Evolutionary conservation across 2,888 invertebrate genomes (phyloP).

Genomic region (Himalopsyche tibetana): DNA sequence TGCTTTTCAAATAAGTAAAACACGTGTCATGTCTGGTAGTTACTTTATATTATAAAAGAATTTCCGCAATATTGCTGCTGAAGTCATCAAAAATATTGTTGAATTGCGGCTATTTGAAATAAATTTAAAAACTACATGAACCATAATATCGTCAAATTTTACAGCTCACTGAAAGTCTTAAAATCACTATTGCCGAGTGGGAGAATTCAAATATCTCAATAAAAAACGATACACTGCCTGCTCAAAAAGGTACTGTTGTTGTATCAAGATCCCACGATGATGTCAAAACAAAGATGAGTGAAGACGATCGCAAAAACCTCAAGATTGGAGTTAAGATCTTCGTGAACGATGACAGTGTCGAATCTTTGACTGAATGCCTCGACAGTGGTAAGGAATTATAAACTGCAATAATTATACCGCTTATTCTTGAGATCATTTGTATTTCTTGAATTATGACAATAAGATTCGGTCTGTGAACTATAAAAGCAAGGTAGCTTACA

Average conservation of each 20-base stretch:
- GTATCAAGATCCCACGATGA: conserved; percentile 80
- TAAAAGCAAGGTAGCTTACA: too few species aligned
- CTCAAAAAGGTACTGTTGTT: conserved; percentile 69
- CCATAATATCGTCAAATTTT: conserved; percentile 66
- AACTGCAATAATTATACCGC: too few species aligned
- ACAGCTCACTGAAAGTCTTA: conserved; percentile 80
- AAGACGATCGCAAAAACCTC: conserved; percentile 84
- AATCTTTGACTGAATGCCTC: conserved; percentile 83
- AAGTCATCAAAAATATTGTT: neutral
- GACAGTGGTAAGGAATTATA: conserved; percentile 78
- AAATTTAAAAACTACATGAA: too few species aligned
- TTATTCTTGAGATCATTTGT: too few species aligned
- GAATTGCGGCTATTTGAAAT: too few species aligned
- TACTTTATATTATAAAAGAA: too few species aligned
- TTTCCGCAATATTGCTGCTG: conserved; percentile 2
- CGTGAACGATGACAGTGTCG: conserved; percentile 82
- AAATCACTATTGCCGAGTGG: conserved; percentile 76
- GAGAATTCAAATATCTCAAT: conserved; percentile 67
- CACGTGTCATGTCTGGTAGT: too few species aligned
- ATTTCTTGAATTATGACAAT: too few species aligned
- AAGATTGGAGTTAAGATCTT: conserved; percentile 93
- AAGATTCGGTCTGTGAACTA: too few species aligned
- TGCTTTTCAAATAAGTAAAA: too few species aligned
- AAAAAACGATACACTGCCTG: neutral
- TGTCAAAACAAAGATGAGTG: conserved; percentile 79